These are phyloP conservation scores for Peribatodes rhomboidaria DNA, from an alignment of 2,888 invertebrate genomes.

Conservation along the genomic window DNA sequence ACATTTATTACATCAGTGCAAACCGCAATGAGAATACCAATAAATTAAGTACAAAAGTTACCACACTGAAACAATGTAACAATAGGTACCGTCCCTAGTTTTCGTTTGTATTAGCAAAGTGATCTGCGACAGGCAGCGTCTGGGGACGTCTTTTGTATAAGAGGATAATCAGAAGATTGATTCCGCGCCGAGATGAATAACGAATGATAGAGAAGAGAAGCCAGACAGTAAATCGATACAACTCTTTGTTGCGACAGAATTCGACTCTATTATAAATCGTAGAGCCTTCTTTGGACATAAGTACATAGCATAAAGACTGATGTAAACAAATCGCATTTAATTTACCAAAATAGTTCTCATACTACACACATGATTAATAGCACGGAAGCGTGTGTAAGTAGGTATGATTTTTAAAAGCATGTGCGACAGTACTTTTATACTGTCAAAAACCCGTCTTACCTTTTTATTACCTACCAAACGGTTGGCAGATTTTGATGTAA, in stretches of 20 bases:
- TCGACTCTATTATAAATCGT: neutral
- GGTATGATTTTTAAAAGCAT: no score
- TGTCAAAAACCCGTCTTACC: no score
- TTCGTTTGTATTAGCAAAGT: constrained; percentile 39
- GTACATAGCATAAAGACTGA: no score
- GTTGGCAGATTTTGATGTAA: no score
- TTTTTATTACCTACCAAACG: no score
- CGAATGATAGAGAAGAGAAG: constrained; percentile 40
- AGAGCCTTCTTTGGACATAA: neutral
- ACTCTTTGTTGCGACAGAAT: constrained; percentile 26
- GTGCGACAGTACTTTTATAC: no score
- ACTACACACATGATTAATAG: no score
- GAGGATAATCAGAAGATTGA: constrained; percentile 50
- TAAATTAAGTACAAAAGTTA: constrained; percentile 7
- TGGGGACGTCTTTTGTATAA: constrained; percentile 47
- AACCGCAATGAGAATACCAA: neutral
- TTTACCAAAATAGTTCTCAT: no score
- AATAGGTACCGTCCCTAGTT: constrained; percentile 25
- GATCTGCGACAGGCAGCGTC: constrained; percentile 41
- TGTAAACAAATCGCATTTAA: no score
- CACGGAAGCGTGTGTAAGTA: no score
- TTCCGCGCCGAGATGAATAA: constrained; percentile 44
- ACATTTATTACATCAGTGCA: no score
- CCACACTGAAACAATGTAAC: constrained; percentile 12
- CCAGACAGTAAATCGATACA: constrained; percentile 46